Evolutionary conservation across 2,888 invertebrate genomes (phyloP).

Genomic region (Tenthredo notha): DNA sequence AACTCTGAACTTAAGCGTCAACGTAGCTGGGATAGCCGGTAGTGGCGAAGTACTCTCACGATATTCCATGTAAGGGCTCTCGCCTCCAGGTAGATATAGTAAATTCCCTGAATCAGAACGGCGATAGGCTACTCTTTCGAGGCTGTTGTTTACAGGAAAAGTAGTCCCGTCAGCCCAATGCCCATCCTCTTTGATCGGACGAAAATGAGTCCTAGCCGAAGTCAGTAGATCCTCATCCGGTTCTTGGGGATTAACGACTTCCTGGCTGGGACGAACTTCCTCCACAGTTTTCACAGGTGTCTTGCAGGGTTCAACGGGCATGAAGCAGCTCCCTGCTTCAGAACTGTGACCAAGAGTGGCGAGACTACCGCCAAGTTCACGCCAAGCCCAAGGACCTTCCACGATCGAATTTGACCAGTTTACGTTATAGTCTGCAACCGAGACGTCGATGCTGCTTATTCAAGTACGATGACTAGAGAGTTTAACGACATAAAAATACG

Average conservation of each 20-base stretch:
- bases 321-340: constrained; percentile 82
- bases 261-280: constrained; percentile 68
- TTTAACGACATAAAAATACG: neutral
- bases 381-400: constrained; percentile 77
- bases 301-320: constrained; percentile 80
- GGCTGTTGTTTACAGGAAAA: constrained; percentile 83
- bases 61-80: constrained; percentile 79
- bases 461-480: neutral
- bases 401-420: constrained; percentile 76
- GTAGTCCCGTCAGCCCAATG: constrained; percentile 86
- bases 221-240: constrained; percentile 87
- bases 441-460: neutral
- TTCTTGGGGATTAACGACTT: constrained; percentile 70
- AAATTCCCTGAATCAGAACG: constrained; percentile 81
- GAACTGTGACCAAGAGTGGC: constrained; percentile 83
- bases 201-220: constrained; percentile 90
- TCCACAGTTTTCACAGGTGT: constrained; percentile 68
- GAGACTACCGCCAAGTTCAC: constrained; percentile 78
- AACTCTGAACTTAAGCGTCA: constrained; percentile 85
- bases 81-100: constrained; percentile 74
- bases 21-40: constrained; percentile 66
- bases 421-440: constrained; percentile 56
- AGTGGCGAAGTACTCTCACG: constrained; percentile 70
- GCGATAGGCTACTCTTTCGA: constrained; percentile 84
- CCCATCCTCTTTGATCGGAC: constrained; percentile 86